Conservation (phyloP, 2,888 invertebrate species). For the Andrena flavipes region DNA sequence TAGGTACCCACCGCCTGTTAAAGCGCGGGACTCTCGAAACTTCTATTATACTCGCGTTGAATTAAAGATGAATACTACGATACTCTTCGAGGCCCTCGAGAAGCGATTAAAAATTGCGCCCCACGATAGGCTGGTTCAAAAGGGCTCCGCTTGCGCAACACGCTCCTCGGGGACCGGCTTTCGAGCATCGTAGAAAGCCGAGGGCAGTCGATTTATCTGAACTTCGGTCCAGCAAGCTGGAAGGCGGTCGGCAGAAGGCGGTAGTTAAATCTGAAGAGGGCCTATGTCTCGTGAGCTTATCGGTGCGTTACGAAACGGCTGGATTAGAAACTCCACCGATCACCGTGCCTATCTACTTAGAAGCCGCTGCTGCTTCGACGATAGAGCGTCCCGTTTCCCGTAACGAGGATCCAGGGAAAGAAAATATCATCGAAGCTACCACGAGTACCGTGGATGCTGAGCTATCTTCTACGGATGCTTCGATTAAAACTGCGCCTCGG, state of each 20-base stretch:
- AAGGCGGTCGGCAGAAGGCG: not conserved
- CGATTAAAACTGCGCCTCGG: conserved; percentile 27
- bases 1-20: too few species aligned
- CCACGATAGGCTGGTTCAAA: not conserved
- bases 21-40: too few species aligned
- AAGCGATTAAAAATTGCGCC: not conserved
- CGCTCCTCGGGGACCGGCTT: not conserved
- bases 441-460: not conserved
- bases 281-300: conserved; percentile 16
- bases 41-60: not conserved
- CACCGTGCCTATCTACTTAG: conserved; percentile 4
- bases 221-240: not conserved
- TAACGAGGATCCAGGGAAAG: not conserved
- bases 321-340: conserved; percentile 1
- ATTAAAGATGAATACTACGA: not conserved
- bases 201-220: conserved; percentile 27
- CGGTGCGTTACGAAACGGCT: conserved; percentile 20
- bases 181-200: conserved; percentile 2
- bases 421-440: not conserved
- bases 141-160: not conserved
- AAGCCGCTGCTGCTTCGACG: not conserved
- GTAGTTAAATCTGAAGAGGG: not conserved
- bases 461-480: conserved; percentile 1
- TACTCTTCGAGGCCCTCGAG: not conserved
- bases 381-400: conserved; percentile 21